Evolutionary conservation across 2,888 invertebrate species (phyloP), one percentile per base, ranked within the genome.

Genomic region (Ypsolopha scabrella): DNA sequence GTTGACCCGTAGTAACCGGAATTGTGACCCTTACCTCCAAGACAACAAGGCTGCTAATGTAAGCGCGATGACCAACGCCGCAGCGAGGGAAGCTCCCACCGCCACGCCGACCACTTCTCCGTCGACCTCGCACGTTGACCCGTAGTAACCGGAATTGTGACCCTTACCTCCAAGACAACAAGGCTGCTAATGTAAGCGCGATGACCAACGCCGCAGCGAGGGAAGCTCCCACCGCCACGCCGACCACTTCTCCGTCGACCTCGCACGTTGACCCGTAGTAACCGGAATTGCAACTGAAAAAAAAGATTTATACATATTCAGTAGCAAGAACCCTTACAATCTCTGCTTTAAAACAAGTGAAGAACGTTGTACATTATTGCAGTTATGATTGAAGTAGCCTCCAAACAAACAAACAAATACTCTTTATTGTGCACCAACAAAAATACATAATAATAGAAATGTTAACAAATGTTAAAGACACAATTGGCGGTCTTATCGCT

Each of bases 71-170:
- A 97, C 96, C 41, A 96, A 90, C 1, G 96, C 90, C 1, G 97
- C 97, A 0, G 94, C 94, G 0, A 96, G 91, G 0, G 95, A 95
- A 0, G 96, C 96, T 11, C 96, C 96, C 51, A 96, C 93, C 0
- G 96, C 95, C 33, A 96, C 96, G 0, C 94, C 96, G 14, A 97
- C 85, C 48, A 97, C 96, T 79, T 96, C 96, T 0, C 96, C 96
- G 71, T 97, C 97, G 51, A 96, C 91, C 73, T 96, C 96, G 65
- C 97, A 97, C 58, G n/a, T n/a, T n/a, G n/a, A n/a, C n/a, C n/a
- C n/a, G n/a, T n/a, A n/a, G n/a, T n/a, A 24, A 24, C 4, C 24
- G 37, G 4, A 41, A 4, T 36, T 14, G 45, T 34, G n/a, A 34
- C 33, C 55, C 60, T 80, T 75, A 94, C 94, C 94, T 96, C 97